Evolutionary conservation across 1,140 invertebrate species (phyloP).

Genomic region (Monomorium pharaonis): DNA sequence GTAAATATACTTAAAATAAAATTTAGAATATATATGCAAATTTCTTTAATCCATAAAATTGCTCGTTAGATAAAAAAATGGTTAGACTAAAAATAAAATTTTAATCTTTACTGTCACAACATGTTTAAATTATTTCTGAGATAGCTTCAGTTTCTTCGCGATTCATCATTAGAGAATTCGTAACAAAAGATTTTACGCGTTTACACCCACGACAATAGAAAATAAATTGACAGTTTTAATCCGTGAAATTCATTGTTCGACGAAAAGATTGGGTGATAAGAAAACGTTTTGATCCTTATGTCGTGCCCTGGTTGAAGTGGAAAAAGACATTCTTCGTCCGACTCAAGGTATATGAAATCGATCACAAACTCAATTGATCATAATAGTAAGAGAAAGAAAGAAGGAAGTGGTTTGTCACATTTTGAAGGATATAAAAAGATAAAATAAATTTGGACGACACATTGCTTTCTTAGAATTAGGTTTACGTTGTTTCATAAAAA

Average conservation of each 20-base stretch:
- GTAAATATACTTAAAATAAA: no score
- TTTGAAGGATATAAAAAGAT: constrained; percentile 18
- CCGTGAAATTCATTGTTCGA: constrained; percentile 11
- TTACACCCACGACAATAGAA: background rate
- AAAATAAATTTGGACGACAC: background rate
- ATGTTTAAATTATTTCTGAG: background rate
- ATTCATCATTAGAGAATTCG: constrained; percentile 8
- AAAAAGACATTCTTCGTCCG: constrained; percentile 26
- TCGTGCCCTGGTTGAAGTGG: constrained; percentile 18
- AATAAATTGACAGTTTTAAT: constrained; percentile 41
- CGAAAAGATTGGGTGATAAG: constrained; percentile 1
- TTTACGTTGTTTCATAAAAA: background rate
- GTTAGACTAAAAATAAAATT: background rate
- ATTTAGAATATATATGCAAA: background rate
- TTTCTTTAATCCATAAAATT: constrained; percentile 20
- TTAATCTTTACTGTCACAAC: background rate
- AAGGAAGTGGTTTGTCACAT: constrained; percentile 14
- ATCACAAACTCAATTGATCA: constrained; percentile 50
- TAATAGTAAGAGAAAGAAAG: constrained; percentile 18
- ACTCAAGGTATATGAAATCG: constrained; percentile 26
- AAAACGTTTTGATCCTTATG: constrained; percentile 34
- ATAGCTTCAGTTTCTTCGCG: background rate
- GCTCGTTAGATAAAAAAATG: background rate
- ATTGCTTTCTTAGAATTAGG: constrained; percentile 20
- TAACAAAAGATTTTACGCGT: background rate